phyloP scores from a whole-genome alignment of 2,888 invertebrate genomes.

The Mythimna albipuncta region DNA sequence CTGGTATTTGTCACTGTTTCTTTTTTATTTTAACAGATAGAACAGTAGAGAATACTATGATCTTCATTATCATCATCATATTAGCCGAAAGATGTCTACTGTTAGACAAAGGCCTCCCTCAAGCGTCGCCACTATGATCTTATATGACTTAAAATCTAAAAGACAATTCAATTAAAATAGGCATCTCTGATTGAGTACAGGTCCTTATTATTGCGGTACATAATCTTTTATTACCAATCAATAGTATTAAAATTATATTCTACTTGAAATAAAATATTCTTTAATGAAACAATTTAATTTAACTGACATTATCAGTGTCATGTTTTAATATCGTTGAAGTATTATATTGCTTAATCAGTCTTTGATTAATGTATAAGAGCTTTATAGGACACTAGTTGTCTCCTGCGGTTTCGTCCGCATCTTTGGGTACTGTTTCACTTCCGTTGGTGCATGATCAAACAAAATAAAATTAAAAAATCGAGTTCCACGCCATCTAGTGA shows the following conservation, averaged over 20 bases:
- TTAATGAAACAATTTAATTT: slow-evolving; percentile 6
- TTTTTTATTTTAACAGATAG: no score
- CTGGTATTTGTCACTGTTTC: no score
- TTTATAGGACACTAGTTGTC: neutral
- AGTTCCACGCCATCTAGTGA: no score
- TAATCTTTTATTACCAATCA: slow-evolving; percentile 1
- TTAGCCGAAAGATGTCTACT: no score
- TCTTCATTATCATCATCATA: no score
- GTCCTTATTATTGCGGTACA: neutral
- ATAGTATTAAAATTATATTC: neutral
- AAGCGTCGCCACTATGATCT: no score
- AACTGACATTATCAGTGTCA: neutral
- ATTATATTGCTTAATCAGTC: neutral
- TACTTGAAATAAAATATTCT: slow-evolving; percentile 6
- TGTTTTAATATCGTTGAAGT: neutral
- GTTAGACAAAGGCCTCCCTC: no score
- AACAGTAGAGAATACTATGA: no score
- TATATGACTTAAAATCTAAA: neutral
- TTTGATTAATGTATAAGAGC: neutral
- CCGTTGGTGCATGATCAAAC: no score
- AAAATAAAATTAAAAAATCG: no score
- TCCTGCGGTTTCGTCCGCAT: no score
- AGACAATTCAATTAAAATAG: slow-evolving; percentile 3
- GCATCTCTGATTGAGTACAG: neutral
- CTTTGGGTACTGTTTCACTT: no score